A percentile compares a stretch with the other conserved stretches of the same genome.
phyloP scores from a whole-genome alignment of 2,888 invertebrate species.

The Hyposoter dolosus region DNA sequence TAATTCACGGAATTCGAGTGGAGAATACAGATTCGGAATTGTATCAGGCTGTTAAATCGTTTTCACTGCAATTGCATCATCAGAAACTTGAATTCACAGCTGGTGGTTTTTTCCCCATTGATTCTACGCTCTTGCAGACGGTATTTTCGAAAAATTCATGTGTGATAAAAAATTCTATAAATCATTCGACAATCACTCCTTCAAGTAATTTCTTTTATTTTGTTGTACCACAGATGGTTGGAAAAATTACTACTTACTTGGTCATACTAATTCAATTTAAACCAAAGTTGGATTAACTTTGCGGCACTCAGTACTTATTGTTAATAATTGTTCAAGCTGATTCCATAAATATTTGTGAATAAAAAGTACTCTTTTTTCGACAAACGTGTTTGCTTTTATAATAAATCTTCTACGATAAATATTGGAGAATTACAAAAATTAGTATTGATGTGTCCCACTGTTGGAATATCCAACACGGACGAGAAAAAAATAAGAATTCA shows the following conservation, averaged over 20 bases:
- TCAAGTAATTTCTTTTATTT: slow-evolving; percentile 32
- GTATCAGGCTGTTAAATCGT: slow-evolving; percentile 70
- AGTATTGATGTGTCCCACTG: not conserved
- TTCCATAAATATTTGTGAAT: not conserved
- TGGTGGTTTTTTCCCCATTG: slow-evolving; percentile 76
- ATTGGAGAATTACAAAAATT: not conserved
- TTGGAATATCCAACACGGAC: no score
- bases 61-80: slow-evolving; percentile 77
- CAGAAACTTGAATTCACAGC: slow-evolving; percentile 77
- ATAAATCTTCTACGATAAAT: not conserved
- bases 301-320: not conserved
- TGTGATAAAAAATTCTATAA: not conserved
- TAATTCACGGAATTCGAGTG: slow-evolving; percentile 63
- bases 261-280: slow-evolving; percentile 76
- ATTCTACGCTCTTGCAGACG: slow-evolving; percentile 69
- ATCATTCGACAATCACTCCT: not conserved
- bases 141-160: not conserved
- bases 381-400: not conserved
- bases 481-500: not conserved
- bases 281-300: slow-evolving; percentile 51
- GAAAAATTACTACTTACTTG: slow-evolving; percentile 72
- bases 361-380: not conserved
- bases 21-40: slow-evolving; percentile 53
- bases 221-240: slow-evolving; percentile 67
- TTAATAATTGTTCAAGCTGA: not conserved